phyloP scores from a whole-genome alignment of 2,113 vertebrate genomes.

The Todiramphus chloris region DNA sequence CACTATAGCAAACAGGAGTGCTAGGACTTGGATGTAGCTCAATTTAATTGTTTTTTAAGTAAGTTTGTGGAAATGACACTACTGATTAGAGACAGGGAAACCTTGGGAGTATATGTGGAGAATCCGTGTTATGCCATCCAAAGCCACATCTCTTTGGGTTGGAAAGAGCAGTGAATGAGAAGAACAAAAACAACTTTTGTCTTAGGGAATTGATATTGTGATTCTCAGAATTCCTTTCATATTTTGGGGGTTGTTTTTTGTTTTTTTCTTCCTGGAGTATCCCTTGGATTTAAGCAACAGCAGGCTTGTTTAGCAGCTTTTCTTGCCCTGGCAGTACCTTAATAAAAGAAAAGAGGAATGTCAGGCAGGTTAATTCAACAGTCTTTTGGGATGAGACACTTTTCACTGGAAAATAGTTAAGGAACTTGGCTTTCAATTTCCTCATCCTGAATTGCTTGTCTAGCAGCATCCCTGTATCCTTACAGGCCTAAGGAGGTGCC shows the following conservation, averaged over 20 bases:
- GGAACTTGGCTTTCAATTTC: neutral
- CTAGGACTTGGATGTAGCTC: neutral
- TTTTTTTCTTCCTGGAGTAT: neutral
- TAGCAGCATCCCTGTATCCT: neutral
- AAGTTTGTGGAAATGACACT: neutral
- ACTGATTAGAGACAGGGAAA: neutral
- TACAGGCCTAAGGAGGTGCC: accelerated
- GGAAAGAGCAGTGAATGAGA: neutral
- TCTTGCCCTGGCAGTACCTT: neutral
- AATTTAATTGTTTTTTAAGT: neutral
- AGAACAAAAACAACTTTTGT: neutral
- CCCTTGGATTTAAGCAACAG: neutral
- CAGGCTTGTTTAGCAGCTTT: neutral
- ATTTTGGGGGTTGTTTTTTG: neutral
- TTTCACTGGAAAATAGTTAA: neutral
- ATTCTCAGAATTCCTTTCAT: neutral
- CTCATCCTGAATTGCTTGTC: neutral
- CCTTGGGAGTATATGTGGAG: neutral
- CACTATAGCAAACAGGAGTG: neutral
- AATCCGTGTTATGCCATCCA: neutral
- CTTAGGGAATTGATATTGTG: neutral
- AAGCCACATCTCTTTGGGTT: neutral
- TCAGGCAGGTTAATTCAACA: neutral
- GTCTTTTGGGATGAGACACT: neutral
- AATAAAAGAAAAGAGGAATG: neutral